Base-by-base conservation (phyloP, 2,797 vertebrate species). In the Darevskia nairensis region DNA sequence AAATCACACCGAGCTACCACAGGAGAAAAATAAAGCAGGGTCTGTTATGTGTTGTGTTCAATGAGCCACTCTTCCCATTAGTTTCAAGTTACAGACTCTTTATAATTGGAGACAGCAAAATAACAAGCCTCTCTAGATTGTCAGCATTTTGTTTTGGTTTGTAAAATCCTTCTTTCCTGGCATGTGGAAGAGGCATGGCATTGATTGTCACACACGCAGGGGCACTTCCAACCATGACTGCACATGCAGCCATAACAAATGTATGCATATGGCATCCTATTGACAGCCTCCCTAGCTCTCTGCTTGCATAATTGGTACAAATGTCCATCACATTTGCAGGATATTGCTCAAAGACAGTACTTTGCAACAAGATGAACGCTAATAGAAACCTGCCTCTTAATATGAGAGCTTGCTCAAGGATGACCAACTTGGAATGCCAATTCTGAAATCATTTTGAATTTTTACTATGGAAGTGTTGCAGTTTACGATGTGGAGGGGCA, bases 31-130 rank as follows among this genome's bases (percentile, higher is more conserved):
- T 35, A 74, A 75, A 68, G 15, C 32, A 81, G 27, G n/a, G 9
- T 50, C 10, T 88, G 4, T 76, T 61, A 75, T 46, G 59, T 82
- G 41, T 19, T 50, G 29, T 39, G 66, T 25, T 59, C 61, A 55
- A 10, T 59, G 84, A 85, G 29, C 44, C 61, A 44, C 59, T 41
- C 17, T 25, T 23, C 59, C 32, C 64, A 82, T 85, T 85, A 59
- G 59, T 25, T 50, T 41, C 78, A 81, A 68, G 32, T 39, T 46
- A 80, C 29, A 85, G 77, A 69, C 39, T 32, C n/a, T 75, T 78
- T 21, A 19, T 80, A 80, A 80, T 29, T 55, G 71, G 83, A 69
- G 19, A 50, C 79, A 50, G 46, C 35, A 88, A 84, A 84, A 84
- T n/a, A 79, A n/a, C 35, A 84, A 61, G 82, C 46, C 66, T 55